These are phyloP conservation scores for Bujurquina vittata DNA, from an alignment of 2,113 vertebrate genomes.

Conservation along the genomic window DNA sequence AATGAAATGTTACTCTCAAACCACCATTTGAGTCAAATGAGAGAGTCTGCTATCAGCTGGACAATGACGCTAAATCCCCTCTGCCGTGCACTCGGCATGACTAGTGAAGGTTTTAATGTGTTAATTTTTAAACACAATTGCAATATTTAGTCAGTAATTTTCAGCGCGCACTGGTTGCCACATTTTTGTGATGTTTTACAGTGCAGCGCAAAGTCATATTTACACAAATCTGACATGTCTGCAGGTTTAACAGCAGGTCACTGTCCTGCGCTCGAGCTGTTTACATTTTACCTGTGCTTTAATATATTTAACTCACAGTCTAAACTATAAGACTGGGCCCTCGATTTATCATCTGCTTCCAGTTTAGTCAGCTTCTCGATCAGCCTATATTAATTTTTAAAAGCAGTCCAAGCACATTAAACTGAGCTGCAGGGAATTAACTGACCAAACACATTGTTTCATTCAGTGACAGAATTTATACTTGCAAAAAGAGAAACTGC, in stretches of 20 bases:
- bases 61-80: not conserved
- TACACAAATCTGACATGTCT: not conserved
- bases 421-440: not conserved
- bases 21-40: rapidly evolving
- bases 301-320: no score
- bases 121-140: not conserved
- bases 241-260: not conserved
- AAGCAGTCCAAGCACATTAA: not conserved
- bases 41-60: no score
- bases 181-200: not conserved
- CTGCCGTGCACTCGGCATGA: not conserved
- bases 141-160: not conserved
- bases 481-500: no score
- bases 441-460: not conserved
- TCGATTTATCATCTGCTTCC: not conserved
- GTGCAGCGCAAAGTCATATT: not conserved
- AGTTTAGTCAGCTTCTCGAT: not conserved
- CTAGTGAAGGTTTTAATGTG: not conserved
- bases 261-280: not conserved
- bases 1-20: not conserved
- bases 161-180: not conserved
- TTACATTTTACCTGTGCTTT: not conserved
- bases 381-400: not conserved
- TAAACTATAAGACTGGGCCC: no score
- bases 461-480: not conserved